These are phyloP conservation scores for Cygnus atratus DNA, from an alignment of 2,113 vertebrate species.

Conservation along the genomic window DNA sequence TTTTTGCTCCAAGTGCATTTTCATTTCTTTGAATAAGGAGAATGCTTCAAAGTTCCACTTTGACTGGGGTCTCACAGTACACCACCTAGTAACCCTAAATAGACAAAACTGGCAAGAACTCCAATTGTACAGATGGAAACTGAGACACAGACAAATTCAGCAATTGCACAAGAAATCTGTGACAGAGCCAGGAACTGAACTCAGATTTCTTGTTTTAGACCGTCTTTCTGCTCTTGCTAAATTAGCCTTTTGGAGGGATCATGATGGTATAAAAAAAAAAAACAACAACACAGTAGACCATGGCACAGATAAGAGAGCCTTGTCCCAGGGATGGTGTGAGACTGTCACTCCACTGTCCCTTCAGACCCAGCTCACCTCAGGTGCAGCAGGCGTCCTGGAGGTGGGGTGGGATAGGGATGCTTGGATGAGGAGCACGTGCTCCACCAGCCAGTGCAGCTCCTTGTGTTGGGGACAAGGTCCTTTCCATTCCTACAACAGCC, in stretches of 20 bases:
- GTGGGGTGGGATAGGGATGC: background rate
- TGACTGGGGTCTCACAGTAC: background rate
- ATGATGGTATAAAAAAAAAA: background rate
- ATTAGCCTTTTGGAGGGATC: constrained; percentile 17
- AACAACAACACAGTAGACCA: background rate
- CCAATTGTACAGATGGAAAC: constrained; percentile 11
- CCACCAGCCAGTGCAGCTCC: background rate
- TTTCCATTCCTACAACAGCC: background rate
- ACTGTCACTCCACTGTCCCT: background rate
- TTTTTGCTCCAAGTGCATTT: background rate
- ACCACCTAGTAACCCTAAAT: constrained; percentile 35
- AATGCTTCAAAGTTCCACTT: constrained; percentile 10
- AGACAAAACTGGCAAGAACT: constrained; percentile 44
- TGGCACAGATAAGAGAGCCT: background rate
- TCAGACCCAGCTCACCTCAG: too few species aligned
- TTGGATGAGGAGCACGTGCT: fast-evolving
- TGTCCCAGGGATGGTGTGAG: background rate
- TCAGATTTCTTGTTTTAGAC: constrained; percentile 33
- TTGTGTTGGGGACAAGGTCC: fast-evolving
- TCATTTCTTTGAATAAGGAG: background rate
- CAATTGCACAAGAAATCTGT: constrained; percentile 36
- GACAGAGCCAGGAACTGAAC: constrained; percentile 13
- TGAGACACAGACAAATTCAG: constrained; percentile 46
- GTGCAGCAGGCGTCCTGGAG: background rate
- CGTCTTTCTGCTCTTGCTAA: background rate